phyloP scores from a whole-genome alignment of 2,797 vertebrate species.

The Garrulus glandarius region DNA sequence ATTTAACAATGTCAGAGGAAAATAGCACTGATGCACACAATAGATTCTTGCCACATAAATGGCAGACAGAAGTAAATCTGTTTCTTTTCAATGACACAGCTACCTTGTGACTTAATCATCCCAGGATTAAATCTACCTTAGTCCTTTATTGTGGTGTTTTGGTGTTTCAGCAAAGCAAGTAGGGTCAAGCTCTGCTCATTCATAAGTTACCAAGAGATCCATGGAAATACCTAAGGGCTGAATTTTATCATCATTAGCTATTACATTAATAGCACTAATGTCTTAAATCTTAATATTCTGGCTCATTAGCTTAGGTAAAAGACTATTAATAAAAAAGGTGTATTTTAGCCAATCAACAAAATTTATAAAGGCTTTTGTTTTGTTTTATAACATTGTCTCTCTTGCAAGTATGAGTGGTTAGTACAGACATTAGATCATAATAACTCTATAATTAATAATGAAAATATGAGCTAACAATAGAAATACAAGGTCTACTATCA shows the following conservation, averaged over 20 bases:
- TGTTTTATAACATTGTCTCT: neutral
- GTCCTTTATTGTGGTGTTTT: neutral
- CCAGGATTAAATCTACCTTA: conserved; percentile 2
- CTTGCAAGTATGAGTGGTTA: neutral
- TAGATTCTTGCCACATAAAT: neutral
- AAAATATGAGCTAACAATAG: neutral
- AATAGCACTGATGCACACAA: neutral
- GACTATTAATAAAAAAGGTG: conserved; percentile 27
- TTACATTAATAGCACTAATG: conserved; percentile 2
- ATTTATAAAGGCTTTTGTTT: conserved; percentile 18
- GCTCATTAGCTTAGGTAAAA: conserved; percentile 41
- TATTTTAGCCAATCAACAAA: neutral
- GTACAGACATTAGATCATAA: neutral
- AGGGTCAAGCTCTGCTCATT: conserved; percentile 15
- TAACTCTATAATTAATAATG: neutral
- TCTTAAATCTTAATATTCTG: conserved; percentile 47
- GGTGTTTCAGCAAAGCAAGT: neutral
- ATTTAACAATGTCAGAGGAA: conserved; percentile 15
- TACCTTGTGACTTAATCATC: neutral
- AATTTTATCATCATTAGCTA: conserved; percentile 43
- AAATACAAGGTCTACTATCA: neutral
- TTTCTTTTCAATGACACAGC: neutral
- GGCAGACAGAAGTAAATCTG: neutral
- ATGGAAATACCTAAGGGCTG: neutral
- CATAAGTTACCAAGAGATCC: neutral